Evolutionary conservation across 2,888 invertebrate genomes (phyloP), one percentile per base, ranked within the genome.

Genomic region (Nebria brevicollis): DNA sequence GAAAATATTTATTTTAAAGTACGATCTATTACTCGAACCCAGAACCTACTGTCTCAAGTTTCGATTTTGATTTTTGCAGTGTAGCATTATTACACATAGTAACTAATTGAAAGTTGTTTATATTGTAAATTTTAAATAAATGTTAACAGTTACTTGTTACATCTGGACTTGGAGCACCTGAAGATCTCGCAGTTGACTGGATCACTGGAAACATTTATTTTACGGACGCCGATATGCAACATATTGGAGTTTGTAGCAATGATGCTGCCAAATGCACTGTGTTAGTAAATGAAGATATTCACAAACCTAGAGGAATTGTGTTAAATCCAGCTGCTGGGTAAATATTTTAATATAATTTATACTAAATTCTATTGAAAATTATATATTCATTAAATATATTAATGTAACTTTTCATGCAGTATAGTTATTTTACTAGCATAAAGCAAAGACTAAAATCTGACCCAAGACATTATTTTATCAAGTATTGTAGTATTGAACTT

Each of bases 191-290:
- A 0, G 89, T 95, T 26, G 96, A 96, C 88, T 95, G 94, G 93
- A 86, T 95, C 7, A 95, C 95, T 0, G 92, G 92, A 0, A 96
- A 96, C 87, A 91, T 97, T 66, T 97, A 96, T 88, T 95, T 96
- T 87, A 94, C 94, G 1, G 97, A 97, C 86, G 91, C 93, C 0
- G 91, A 91, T 65, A 90, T 92, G 84, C 92, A 92, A 15, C 93
- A 93, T 85, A 94, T 97, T 83, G 94, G 93, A 0, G 96, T 94
- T 1, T 97, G 97, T 85, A 91, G 90, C 0, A 90, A 90, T n/a
- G 91, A 94, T 85, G 95, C 94, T 0, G 86, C 90, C 5, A 90
- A 91, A 64, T 96, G 96, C 84, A 90, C 93, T 0, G 91, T 93
- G 0, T 86, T 96, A 34, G 89, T 93, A 20, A 92, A 92, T 1